Percentiles rank a stretch among this genome's conserved stretches.
These are phyloP conservation scores for Peromyscus melanophrys DNA, from an alignment of 2,797 vertebrate genomes.

Conservation along the genomic window DNA sequence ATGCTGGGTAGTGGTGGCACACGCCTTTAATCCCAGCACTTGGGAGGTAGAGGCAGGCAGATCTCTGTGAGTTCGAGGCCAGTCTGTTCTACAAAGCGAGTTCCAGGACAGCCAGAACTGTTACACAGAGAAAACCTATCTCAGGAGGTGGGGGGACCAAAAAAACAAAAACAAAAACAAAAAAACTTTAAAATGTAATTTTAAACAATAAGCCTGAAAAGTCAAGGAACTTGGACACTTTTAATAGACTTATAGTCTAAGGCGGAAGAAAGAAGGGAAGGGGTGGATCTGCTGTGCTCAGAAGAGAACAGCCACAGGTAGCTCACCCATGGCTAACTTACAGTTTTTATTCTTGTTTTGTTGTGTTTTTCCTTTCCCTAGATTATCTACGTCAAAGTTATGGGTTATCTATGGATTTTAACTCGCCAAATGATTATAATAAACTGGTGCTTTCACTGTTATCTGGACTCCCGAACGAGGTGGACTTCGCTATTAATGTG, in stretches of 20 bases:
- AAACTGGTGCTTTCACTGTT: conserved; percentile 99
- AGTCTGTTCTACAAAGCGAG: too few species aligned
- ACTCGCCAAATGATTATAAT: conserved; percentile 98
- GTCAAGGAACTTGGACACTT: conserved; percentile 6
- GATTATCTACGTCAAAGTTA: conserved; percentile 99
- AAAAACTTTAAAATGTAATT: conserved; percentile 44
- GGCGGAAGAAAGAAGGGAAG: neutral
- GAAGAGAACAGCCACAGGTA: neutral
- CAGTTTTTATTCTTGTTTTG: neutral
- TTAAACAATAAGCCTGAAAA: conserved; percentile 1
- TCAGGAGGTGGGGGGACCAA: too few species aligned
- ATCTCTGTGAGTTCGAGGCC: too few species aligned
- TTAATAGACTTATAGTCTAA: neutral
- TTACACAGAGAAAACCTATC: too few species aligned
- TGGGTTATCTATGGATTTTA: conserved; percentile 97
- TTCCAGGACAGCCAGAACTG: too few species aligned
- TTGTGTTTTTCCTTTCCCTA: conserved; percentile 83
- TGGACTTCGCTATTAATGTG: conserved; percentile 99
- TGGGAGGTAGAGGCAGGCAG: too few species aligned
- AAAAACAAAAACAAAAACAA: too few species aligned
- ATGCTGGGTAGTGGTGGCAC: too few species aligned
- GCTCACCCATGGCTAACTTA: neutral
- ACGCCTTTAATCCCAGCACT: too few species aligned
- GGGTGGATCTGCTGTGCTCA: neutral
- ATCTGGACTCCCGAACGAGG: conserved; percentile 99